Base-by-base conservation (phyloP, 2,797 vertebrate genomes). In the Otolemur crassicaudatus region DNA sequence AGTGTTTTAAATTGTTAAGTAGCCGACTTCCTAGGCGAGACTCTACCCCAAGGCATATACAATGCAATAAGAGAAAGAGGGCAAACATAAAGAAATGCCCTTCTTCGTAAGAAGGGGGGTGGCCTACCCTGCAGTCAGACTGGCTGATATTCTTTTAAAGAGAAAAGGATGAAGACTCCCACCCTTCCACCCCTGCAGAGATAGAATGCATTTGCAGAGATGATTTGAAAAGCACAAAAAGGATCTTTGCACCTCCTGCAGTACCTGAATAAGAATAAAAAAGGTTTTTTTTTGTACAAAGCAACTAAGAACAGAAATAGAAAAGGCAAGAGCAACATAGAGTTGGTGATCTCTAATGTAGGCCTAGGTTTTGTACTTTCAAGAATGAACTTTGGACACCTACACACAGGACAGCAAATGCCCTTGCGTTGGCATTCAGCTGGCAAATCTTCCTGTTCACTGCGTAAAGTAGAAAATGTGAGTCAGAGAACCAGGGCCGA, bases 271-370 rank as follows among this genome's bases (percentile, higher is more conserved):
- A 94, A 43, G 58, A 85, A 92, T 43, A 29, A 67, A 80, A 25
- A 63, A 49, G n/a, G 4, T 0, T 14, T 34, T 37, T 37, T 70
- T 81, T 87, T 94, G 65, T 91, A 85, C 79, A 87, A 95, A 95
- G 94, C 60, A 94, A 95, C 72, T 85, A 82, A 25, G 58, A 96
- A 83, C 87, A 92, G 40, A 97, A 97, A 96, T 93, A 93, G 90
- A 94, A 97, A 96, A 94, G 43, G 43, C n/a, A 70, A 80, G 46
- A 92, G 67, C 10, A 9, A 53, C n/a, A 37, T 72, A 87, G 14
- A 56, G 29, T 73, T 61, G 53, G 46, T 63, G 61, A 69, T 92
- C 65, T 94, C 76, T 82, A 96, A 82, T 93, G 69, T 63, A 97
- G 25, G 29, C 27, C 37, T 82, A 37, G 23, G 23, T 34, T 3